Evolutionary conservation across 1,140 invertebrate genomes (phyloP).

Genomic region (Habropoda laboriosa): DNA sequence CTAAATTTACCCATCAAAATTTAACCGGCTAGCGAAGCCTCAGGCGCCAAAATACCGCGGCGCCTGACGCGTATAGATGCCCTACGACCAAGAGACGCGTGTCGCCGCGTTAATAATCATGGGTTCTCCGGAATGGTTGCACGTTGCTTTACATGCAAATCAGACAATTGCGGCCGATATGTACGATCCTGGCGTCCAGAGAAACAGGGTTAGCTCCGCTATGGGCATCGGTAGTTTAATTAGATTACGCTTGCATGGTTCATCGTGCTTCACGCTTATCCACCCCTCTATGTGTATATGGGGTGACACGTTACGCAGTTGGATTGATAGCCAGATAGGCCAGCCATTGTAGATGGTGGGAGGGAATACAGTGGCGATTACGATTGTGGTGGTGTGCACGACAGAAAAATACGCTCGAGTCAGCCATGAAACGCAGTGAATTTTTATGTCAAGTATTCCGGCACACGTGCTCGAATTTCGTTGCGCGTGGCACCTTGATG

Average conservation of each 20-base stretch:
- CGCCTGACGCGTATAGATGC: constrained; percentile 18
- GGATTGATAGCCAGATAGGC: constrained; percentile 62
- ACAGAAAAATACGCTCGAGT: constrained; percentile 56
- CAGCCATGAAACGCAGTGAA: constrained; percentile 46
- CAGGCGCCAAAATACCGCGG: constrained; percentile 26
- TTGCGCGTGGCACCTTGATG: constrained; percentile 51
- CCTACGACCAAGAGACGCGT: constrained; percentile 21
- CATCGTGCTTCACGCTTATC: constrained; percentile 64
- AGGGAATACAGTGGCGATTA: background rate
- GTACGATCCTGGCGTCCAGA: constrained; percentile 45
- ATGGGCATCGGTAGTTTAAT: constrained; percentile 69
- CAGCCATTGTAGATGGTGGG: constrained; percentile 26
- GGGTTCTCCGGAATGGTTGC: constrained; percentile 34
- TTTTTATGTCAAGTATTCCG: constrained; percentile 48
- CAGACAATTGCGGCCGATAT: constrained; percentile 71
- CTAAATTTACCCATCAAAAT: constrained; percentile 13
- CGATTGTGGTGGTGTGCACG: constrained; percentile 23
- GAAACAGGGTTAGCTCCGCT: constrained; percentile 47
- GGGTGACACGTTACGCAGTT: constrained; percentile 56
- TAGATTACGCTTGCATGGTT: constrained; percentile 67
- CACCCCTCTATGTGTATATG: constrained; percentile 25
- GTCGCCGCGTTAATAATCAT: constrained; percentile 71
- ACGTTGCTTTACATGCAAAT: constrained; percentile 73
- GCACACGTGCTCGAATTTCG: constrained; percentile 50
- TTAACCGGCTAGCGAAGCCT: background rate